Conservation (phyloP, 2,888 invertebrate species). For the Tipula helvola region DNA sequence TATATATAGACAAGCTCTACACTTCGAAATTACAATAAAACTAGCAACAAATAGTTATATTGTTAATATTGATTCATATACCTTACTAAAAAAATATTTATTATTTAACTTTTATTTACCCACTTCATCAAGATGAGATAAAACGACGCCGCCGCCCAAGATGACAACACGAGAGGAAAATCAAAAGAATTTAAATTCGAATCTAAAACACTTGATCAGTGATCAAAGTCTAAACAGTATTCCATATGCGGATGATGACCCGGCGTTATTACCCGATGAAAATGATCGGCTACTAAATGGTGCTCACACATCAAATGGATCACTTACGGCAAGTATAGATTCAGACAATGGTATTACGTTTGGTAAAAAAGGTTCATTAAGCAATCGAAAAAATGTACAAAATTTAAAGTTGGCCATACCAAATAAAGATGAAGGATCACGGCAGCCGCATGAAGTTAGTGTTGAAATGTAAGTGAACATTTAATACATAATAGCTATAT, state of each 20-base stretch:
- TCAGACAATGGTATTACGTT: background rate
- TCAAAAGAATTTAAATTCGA: background rate
- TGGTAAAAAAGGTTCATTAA: background rate
- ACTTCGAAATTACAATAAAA: background rate
- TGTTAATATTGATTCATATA: background rate
- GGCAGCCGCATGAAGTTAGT: background rate
- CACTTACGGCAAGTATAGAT: background rate
- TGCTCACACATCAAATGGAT: background rate
- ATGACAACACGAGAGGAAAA: background rate
- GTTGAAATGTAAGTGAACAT: conserved; percentile 8
- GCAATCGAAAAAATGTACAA: background rate
- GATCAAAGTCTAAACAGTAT: background rate
- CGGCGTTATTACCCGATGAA: background rate
- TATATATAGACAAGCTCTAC: background rate
- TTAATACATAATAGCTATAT: background rate
- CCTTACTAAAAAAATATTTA: no score
- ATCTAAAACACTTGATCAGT: background rate
- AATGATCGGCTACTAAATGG: background rate
- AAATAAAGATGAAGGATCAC: background rate
- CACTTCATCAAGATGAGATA: background rate
- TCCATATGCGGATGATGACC: background rate
- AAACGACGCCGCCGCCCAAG: background rate
- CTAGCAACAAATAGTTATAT: background rate
- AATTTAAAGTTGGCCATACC: background rate
- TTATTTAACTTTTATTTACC: background rate